These are phyloP conservation scores for Pagrus major DNA, from an alignment of 2,113 vertebrate genomes.

Conservation along the genomic window DNA sequence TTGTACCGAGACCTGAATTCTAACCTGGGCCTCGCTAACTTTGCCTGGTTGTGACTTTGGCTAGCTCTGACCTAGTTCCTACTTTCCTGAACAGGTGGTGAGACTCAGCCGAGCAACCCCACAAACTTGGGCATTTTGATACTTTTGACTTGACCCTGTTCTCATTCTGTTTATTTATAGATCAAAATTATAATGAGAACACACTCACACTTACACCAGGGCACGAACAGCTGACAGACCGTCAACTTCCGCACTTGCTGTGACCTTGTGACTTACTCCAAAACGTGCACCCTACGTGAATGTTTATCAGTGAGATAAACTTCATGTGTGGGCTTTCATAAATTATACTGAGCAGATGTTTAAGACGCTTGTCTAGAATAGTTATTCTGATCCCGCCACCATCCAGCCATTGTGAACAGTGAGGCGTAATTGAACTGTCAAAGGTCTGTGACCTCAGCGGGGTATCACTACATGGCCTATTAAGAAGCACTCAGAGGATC, in stretches of 20 bases:
- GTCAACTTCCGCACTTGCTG: not conserved
- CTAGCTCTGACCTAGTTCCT: slow-evolving; percentile 69
- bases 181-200: slow-evolving; percentile 19
- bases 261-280: slow-evolving; percentile 24
- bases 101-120: slow-evolving; percentile 12
- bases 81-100: slow-evolving; percentile 63
- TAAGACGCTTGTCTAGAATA: slow-evolving; percentile 20
- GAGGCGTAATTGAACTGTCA: slow-evolving; percentile 57
- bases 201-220: not conserved
- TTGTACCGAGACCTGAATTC: slow-evolving; percentile 53
- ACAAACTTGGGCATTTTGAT: slow-evolving; percentile 20
- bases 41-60: slow-evolving; percentile 73
- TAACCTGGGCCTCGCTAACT: slow-evolving; percentile 55
- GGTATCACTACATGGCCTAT: slow-evolving; percentile 54
- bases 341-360: slow-evolving; percentile 44
- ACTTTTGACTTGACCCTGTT: slow-evolving; percentile 32
- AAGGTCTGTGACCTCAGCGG: slow-evolving; percentile 58
- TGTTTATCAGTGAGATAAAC: slow-evolving; percentile 20
- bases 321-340: slow-evolving; percentile 13
- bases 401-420: slow-evolving; percentile 32
- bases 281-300: not conserved
- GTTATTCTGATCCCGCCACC: slow-evolving; percentile 46
- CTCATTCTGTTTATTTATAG: slow-evolving; percentile 29
- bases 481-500: slow-evolving; percentile 56
- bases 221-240: slow-evolving; percentile 3